These are phyloP conservation scores for Patiria pectinifera DNA, from an alignment of 53 echinoderm and acorn worm genomes.

Conservation along the genomic window DNA sequence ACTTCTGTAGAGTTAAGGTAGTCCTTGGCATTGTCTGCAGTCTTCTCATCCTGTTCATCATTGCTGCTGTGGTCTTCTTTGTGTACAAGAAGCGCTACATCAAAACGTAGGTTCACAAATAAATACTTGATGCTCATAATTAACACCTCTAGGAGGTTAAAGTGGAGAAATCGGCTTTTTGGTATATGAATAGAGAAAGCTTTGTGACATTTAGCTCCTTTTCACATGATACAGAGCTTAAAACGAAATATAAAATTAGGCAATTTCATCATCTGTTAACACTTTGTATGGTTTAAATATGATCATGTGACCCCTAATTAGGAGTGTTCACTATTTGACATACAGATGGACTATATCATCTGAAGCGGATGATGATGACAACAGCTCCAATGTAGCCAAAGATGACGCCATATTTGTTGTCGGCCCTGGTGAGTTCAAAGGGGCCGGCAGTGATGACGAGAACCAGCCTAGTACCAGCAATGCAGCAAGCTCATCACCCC, in stretches of 20 bases:
- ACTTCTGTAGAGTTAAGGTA: conserved; percentile 16
- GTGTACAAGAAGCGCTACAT: neutral
- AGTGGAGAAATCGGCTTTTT: too few relatives aligned
- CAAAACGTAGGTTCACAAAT: neutral
- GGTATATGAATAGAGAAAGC: too few relatives aligned
- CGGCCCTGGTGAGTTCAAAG: neutral
- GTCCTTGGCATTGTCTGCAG: conserved; percentile 5
- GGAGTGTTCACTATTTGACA: neutral
- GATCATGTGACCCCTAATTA: neutral
- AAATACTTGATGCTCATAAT: neutral
- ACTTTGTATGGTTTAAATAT: too few relatives aligned
- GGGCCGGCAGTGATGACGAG: neutral
- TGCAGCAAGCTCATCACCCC: neutral
- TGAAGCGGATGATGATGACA: conserved; percentile 6
- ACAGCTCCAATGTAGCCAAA: neutral
- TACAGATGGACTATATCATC: neutral
- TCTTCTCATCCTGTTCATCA: conserved; percentile 8
- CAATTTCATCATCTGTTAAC: too few relatives aligned
- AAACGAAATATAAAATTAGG: too few relatives aligned
- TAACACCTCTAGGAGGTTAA: neutral
- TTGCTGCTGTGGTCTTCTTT: neutral
- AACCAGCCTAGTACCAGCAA: neutral
- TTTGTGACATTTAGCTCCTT: too few relatives aligned
- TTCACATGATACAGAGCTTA: too few relatives aligned
- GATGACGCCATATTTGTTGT: neutral